These are phyloP conservation scores for Idaea dimidiata DNA, from an alignment of 2,888 invertebrate species.

Conservation along the genomic window DNA sequence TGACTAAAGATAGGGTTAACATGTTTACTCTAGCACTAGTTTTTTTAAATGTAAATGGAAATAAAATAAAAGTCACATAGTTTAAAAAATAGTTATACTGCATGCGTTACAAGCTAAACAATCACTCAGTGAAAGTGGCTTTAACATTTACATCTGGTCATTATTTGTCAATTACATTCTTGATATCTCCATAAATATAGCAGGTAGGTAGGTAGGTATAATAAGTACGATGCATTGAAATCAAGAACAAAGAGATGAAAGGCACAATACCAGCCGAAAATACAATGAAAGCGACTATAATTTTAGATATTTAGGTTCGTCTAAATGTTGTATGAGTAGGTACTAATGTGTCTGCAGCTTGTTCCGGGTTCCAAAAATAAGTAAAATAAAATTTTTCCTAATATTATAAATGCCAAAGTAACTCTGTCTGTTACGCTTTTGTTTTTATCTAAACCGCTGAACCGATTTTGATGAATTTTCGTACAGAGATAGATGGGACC, in stretches of 20 bases:
- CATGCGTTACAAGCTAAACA: slow-evolving; percentile 10
- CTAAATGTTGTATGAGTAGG: neutral
- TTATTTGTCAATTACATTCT: slow-evolving; percentile 28
- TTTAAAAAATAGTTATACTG: neutral
- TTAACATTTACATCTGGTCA: slow-evolving; percentile 22
- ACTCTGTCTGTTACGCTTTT: too few relatives aligned
- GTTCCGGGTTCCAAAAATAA: neutral
- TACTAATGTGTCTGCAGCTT: neutral
- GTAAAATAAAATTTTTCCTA: too few relatives aligned
- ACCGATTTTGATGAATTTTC: too few relatives aligned
- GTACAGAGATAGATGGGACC: too few relatives aligned
- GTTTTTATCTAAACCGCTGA: too few relatives aligned
- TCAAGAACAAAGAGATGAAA: slow-evolving; percentile 27
- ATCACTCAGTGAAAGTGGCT: slow-evolving; percentile 28
- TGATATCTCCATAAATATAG: slow-evolving; percentile 23
- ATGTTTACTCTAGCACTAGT: too few relatives aligned
- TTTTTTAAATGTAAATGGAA: neutral
- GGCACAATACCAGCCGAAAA: slow-evolving; percentile 11
- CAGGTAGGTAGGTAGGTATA: slow-evolving; percentile 6
- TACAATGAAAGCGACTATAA: slow-evolving; percentile 6
- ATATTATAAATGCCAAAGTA: too few relatives aligned
- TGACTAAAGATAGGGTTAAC: too few relatives aligned
- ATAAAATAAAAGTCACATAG: neutral
- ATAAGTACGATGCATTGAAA: slow-evolving; percentile 20
- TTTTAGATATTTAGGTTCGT: neutral